Evolutionary conservation across 2,113 vertebrate species (phyloP).

Genomic region (Bubo bubo): DNA sequence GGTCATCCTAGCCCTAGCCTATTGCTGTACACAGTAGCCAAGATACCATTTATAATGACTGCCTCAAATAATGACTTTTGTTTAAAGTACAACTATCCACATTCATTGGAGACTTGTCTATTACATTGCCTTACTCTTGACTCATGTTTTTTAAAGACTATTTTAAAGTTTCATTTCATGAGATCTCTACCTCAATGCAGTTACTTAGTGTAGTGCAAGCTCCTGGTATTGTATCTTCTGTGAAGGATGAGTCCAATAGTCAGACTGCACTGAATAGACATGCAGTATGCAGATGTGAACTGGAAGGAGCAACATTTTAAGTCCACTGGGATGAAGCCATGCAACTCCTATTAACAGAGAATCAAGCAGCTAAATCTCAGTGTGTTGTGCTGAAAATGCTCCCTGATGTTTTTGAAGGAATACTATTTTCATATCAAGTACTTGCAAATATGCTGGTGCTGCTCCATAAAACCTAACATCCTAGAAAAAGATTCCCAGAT

Average conservation of each 20-base stretch:
- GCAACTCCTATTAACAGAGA: background rate
- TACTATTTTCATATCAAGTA: slow-evolving; percentile 40
- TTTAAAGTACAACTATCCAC: background rate
- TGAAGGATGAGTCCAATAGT: background rate
- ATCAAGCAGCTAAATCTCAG: background rate
- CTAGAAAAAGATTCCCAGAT: background rate
- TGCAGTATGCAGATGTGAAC: background rate
- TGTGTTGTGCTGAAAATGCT: background rate
- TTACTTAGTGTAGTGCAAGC: background rate
- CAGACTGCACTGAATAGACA: background rate
- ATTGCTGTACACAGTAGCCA: background rate
- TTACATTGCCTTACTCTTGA: background rate
- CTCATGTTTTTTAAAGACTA: background rate
- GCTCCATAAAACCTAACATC: slow-evolving; percentile 36
- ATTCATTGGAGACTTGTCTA: background rate
- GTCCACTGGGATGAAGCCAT: background rate
- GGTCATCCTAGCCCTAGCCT: background rate
- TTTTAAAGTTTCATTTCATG: background rate
- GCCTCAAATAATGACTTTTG: background rate
- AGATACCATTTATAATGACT: background rate
- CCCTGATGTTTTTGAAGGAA: background rate
- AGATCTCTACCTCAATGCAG: background rate
- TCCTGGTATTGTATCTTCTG: background rate
- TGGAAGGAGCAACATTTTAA: background rate
- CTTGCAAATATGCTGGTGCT: slow-evolving; percentile 14